Conservation (phyloP, 2,888 invertebrate species). For the Alviniconcha strummeri region DNA sequence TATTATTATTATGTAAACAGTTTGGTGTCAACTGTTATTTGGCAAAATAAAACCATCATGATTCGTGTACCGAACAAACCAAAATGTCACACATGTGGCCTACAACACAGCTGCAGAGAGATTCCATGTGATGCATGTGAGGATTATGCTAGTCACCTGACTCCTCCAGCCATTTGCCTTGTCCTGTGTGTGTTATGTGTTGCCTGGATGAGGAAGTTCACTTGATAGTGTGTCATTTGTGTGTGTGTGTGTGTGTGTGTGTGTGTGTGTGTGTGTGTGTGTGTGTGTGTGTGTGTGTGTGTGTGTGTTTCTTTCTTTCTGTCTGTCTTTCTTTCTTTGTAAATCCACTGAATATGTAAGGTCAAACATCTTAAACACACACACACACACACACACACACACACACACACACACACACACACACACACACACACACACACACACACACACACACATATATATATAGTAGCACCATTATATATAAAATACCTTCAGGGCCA, state of each 20-base stretch:
- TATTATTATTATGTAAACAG: too few relatives aligned
- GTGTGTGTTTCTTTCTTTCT: not conserved
- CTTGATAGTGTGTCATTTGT: not conserved
- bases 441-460: too few relatives aligned
- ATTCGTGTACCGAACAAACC: too few relatives aligned
- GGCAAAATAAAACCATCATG: too few relatives aligned
- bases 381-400: not conserved
- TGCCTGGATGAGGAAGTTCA: not conserved
- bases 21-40: too few relatives aligned
- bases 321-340: not conserved
- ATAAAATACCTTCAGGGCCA: not conserved
- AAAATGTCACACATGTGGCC: too few relatives aligned
- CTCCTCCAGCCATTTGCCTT: too few relatives aligned
- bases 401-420: too few relatives aligned
- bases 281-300: not conserved
- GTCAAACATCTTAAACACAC: not conserved
- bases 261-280: not conserved
- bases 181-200: not conserved
- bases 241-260: not conserved
- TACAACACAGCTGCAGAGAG: too few relatives aligned
- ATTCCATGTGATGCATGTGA: too few relatives aligned
- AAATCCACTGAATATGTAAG: not conserved
- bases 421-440: too few relatives aligned
- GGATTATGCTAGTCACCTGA: too few relatives aligned
- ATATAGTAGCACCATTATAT: not conserved